Conservation (phyloP, 23 tunicate genomes). For the Ciona savignyi region DNA sequence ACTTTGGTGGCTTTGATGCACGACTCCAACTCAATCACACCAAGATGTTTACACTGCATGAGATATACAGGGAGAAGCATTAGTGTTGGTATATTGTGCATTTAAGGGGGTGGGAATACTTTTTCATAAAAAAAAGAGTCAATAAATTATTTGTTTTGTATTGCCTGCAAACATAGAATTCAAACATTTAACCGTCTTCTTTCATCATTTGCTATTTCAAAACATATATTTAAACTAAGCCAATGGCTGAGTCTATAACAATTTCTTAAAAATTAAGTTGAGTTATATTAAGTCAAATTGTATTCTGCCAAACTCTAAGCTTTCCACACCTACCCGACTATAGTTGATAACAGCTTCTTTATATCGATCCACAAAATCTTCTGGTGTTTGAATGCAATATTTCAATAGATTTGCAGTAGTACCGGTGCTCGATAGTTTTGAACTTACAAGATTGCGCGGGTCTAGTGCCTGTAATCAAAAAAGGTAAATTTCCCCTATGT, state of each 20-base stretch:
- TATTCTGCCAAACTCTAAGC: too few relatives aligned
- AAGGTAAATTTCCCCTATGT: neutral
- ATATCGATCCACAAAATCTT: conserved; percentile 86
- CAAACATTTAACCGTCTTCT: too few relatives aligned
- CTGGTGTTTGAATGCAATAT: conserved; percentile 57
- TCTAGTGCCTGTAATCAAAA: conserved; percentile 27
- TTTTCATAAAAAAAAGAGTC: too few relatives aligned
- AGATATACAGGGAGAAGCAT: neutral
- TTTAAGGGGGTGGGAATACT: too few relatives aligned
- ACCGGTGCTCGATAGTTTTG: conserved; percentile 5
- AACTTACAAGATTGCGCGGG: conserved; percentile 47
- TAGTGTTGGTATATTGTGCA: too few relatives aligned
- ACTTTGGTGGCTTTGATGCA: conserved; percentile 98
- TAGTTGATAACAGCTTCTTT: conserved; percentile 94
- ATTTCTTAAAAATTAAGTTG: too few relatives aligned
- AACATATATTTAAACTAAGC: too few relatives aligned
- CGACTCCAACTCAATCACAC: conserved; percentile 87
- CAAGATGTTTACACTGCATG: conserved; percentile 40
- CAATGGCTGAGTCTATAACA: too few relatives aligned
- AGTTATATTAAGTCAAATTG: too few relatives aligned
- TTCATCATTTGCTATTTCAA: too few relatives aligned
- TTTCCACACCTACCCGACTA: conserved; percentile 30
- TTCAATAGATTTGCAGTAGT: conserved; percentile 34
- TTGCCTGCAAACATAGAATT: too few relatives aligned
- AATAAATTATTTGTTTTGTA: too few relatives aligned